Evolutionary conservation across 1,140 invertebrate genomes (phyloP), one percentile per base, ranked within the genome.

Genomic region (Eupeodes corollae): DNA sequence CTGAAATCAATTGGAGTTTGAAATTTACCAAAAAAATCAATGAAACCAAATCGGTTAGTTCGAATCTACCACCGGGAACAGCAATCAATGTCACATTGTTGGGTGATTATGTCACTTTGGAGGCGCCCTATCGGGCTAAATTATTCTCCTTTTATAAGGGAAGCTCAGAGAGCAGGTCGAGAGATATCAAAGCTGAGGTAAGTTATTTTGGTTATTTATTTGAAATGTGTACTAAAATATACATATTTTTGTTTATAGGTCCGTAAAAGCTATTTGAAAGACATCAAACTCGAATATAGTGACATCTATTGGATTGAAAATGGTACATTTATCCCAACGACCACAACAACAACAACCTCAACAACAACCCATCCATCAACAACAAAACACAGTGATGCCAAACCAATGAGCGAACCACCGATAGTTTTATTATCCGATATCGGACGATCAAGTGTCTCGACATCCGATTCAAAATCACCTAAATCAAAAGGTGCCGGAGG

Each of bases 41-140:
- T 6, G 80, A 80, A 43, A 64, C 58, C 30, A 67, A 67, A 42
- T 54, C 58, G 0, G 66, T 68, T 2, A 55, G 57, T 21, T 61
- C 61, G 1, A 66, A 56, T 35, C 49, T 68, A 11, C 76, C 80
- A 62, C 79, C 83, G 5, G 84, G 84, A 32, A 88, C 85, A 0
- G 86, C 78, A 9, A 79, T 86, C 21, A 88, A 88, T 61, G 83
- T 88, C 1, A 85, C 82, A 1, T 69, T 90, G 3, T 71, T 66
- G 31, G 85, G 79, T 1, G 84, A 83, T 55, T 77, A 79, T 52
- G 82, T 81, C 1, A 78, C 80, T 37, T 73, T 75, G 40, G 84
- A 87, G 49, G 73, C 82, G 2, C 82, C 81, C 11, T 90, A 87
- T 55, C 77, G 71, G 0, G 85, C 77, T 11, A 79, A 77, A 45